Base-by-base conservation (phyloP, 2,888 invertebrate species). In the Phymatocera aterrima region DNA sequence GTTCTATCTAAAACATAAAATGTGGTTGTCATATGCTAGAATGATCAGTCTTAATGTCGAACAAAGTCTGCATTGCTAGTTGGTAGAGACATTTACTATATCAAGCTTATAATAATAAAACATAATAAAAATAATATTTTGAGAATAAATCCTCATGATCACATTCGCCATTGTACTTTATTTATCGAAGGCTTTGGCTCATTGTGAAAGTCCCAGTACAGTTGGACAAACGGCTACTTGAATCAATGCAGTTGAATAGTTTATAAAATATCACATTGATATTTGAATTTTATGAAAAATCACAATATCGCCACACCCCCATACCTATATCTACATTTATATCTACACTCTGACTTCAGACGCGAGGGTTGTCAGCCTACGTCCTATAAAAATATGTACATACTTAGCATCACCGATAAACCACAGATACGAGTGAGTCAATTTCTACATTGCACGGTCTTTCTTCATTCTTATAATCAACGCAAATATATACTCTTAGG, bases 81-180 rank as follows among this genome's bases (percentile, higher is more conserved):
- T 3, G 21, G 37, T 37, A 21, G 61, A 37, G n/a, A 64, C 18
- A 64, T 64, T 34, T 10, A 64, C 21, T 37, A 61, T 12, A 61
- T 61, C 12, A 18, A 57, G 46, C 24, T 57, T 64, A 37, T 34
- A 37, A 61, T 61, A 61, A 43, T 43, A 43, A 43, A 10, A 43
- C 1, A 37, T 21, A 24, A 12, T 28, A 24, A 5, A 28, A 68
- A 18, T 31, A 37, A 68, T 18, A 54, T 46, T 28, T 15, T 46
- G 24, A 68, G 65, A 43, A 68, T 68, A 24, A 68, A 43, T 21
- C 24, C 46, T 68, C 34, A 68, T 46, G 43, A 68, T 68, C 68
- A 68, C 68, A 68, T 43, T 24, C 46, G 21, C 15, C 46, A 28
- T 40, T 68, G 68, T 68, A 68, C 68, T 64, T 3, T 28, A 12